A percentile compares a stretch with the other conserved stretches of the same genome.
Conservation (phyloP, 2,888 invertebrate genomes). For the Sphinx pinastri region DNA sequence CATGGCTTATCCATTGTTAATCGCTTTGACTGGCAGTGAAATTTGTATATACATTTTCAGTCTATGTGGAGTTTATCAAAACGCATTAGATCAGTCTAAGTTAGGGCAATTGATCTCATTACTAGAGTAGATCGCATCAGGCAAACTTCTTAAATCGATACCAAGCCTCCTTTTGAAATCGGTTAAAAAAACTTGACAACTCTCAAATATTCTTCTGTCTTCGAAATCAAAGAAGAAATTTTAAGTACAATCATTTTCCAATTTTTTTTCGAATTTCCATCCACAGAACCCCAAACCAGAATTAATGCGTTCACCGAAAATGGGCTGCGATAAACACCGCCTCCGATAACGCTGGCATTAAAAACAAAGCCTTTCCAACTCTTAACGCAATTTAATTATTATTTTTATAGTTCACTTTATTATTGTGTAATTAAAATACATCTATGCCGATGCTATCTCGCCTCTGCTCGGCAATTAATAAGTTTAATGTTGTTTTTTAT, state of each 20-base stretch:
- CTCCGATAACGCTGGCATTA: conserved; percentile 39
- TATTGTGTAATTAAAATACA: conserved; percentile 40
- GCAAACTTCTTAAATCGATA: too few relatives aligned
- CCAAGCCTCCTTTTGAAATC: too few relatives aligned
- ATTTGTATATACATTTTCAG: too few relatives aligned
- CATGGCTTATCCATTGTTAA: too few relatives aligned
- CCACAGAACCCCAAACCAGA: conserved; percentile 8
- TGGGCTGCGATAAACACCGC: conserved; percentile 16
- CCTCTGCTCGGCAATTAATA: conserved; percentile 46
- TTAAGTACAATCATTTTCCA: not conserved
- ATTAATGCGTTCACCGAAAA: conserved; percentile 1
- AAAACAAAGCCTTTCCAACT: conserved; percentile 9
- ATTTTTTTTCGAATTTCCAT: not conserved
- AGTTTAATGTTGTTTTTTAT: conserved; percentile 48
- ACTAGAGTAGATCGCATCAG: too few relatives aligned
- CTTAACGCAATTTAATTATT: conserved; percentile 72
- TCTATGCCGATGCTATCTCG: conserved; percentile 19
- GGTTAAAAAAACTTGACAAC: not conserved
- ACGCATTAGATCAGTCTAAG: too few relatives aligned
- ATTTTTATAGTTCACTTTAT: conserved; percentile 61
- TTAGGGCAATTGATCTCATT: too few relatives aligned
- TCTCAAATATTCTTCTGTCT: not conserved
- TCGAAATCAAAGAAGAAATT: not conserved
- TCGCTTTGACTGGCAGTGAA: too few relatives aligned
- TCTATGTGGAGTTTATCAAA: too few relatives aligned